Base-by-base conservation (phyloP, 2,113 vertebrate genomes). In the Nematolebias whitei region DNA sequence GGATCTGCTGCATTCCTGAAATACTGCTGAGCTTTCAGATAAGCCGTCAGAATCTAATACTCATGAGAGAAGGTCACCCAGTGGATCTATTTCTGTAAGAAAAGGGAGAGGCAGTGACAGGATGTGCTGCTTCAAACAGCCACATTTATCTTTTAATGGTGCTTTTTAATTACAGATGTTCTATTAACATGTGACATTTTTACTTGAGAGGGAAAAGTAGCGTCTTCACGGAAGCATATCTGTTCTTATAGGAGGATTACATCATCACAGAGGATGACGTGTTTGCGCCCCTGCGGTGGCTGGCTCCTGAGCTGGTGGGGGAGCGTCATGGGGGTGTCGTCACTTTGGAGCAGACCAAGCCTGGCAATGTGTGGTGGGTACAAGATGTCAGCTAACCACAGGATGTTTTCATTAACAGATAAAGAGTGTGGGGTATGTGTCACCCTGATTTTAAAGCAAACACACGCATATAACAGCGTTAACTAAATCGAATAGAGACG, bases 281-380 rank as follows among this genome's bases (percentile, higher is more conserved):
- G 43, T 83, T 93, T 26, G 79, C 98, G 23, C 95, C 98, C 45
- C 93, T 99, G 11, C 95, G 98, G 63, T 99, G 98, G 98, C 94
- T 94, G 80, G 95, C 98, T 72, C 98, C 98, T 20, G 98, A 99
- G 72, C 90, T 99, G 85, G 90, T 98, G 54, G 96, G 95, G 3
- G 96, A 95, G 79, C 96, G 96, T 63, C 96, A 96, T 78, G 96
- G 97, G 68, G 94, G 95, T 19, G 86, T 98, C 18, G 87, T 99
- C 68, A 93, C 95, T 40, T 89, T 96, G 88, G 97, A 98, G 55
- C 96, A 95, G 72, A 96, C 95, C 40, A 98, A 97, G 79, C 91
- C 94, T 69, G 94, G 96, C 76, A 98, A 99, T 76, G 94, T 99
- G 90, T 99, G 98, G 98, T 98, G 94, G 24, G 96, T 94, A 63